Base-by-base conservation (phyloP, 2,113 vertebrate species). In the Nesogale talazaci region DNA sequence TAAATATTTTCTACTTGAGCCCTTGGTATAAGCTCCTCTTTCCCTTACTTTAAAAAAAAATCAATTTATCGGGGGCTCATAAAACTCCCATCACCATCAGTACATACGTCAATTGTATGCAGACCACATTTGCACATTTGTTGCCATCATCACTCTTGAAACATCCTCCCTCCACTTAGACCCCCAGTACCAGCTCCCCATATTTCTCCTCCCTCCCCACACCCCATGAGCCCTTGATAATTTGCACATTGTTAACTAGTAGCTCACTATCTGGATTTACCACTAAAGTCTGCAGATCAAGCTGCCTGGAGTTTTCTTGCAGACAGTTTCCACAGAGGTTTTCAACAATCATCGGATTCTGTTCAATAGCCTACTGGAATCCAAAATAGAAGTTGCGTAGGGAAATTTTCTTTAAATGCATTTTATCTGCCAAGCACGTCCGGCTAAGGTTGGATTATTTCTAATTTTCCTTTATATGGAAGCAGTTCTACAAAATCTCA, bases 381-480 rank as follows among this genome's bases (percentile, higher is more conserved):
- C 93, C 36, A 79, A 90, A 95, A 92, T 90, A 88, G 96, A 88
- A 94, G 93, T 89, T 91, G 92, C 93, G 94, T 86, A 83, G 95
- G 94, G 94, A 90, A 91, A 72, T 36, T 86, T 81, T 92, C 87
- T 81, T 80, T 25, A 25, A 67, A 65, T 59, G 38, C 27, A 65
- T 65, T 83, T 83, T 46, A 74, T 67, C 91, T 94, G 89, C 93
- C 72, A 90, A n/a, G 52, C 56, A 23, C 69, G 34, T 65, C 72
- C 34, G 46, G 25, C 31, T 77, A 25, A 63, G 42, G 42, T 46
- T 27, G 36, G 12, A 2, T 67, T 34, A 70, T 38, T 20, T 52
- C 23, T 87, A 10, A 52, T 80, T 16, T 38, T 15, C 14, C 82
- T 42, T 82, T 17, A 61, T 65, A 8, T 67, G 52, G 75, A 40